Conservation (phyloP, 2,113 vertebrate species). For the Tetrao urogallus region DNA sequence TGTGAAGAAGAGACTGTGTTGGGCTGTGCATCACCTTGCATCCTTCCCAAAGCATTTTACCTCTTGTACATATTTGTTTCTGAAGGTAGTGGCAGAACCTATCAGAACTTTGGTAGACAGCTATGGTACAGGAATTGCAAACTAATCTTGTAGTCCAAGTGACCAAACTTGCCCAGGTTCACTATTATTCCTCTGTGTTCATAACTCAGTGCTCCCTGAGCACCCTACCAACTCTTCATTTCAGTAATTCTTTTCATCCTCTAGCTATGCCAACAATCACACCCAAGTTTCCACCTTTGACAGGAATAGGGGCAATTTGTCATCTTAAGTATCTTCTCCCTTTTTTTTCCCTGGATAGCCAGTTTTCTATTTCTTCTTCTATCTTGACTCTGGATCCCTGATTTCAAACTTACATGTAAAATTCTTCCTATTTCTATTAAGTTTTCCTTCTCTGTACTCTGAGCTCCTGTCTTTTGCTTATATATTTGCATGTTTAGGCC, state of each 20-base stretch:
- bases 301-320: neutral
- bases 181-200: neutral
- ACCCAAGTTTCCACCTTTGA: neutral
- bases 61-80: neutral
- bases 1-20: neutral
- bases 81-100: neutral
- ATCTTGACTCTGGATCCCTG: neutral
- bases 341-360: neutral
- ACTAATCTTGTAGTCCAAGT: neutral
- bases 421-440: neutral
- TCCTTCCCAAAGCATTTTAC: neutral
- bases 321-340: neutral
- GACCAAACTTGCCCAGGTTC: neutral
- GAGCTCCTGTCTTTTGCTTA: neutral
- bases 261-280: neutral
- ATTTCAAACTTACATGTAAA: neutral
- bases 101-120: neutral
- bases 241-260: neutral
- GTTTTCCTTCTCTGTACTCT: neutral
- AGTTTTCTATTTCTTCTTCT: neutral
- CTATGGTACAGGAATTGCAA: neutral
- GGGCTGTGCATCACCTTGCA: neutral
- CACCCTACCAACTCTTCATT: neutral
- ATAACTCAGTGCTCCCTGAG: fast-evolving
- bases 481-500: neutral